A percentile compares a stretch with the other conserved stretches of the same genome.
Evolutionary conservation across 2,113 vertebrate genomes (phyloP).

Genomic region (Scortum barcoo): DNA sequence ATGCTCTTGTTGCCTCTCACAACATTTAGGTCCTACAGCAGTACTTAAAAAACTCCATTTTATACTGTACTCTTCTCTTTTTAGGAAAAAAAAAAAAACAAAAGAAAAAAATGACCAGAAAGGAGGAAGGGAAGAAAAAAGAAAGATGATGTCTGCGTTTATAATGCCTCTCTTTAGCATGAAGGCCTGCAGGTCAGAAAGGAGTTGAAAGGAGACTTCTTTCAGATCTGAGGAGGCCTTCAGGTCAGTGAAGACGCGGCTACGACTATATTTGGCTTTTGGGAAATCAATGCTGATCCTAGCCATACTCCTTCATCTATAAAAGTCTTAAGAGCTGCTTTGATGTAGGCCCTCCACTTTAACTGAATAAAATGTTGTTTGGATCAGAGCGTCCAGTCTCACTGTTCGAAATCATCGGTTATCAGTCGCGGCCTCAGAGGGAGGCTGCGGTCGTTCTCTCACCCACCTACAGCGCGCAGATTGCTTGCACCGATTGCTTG

Average conservation of each 20-base stretch:
- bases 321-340: constrained; percentile 34
- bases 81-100: background rate
- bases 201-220: constrained; percentile 2
- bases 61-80: background rate
- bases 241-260: constrained; percentile 23
- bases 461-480: background rate
- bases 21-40: constrained; percentile 14
- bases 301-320: constrained; percentile 38
- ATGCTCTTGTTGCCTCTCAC: constrained; percentile 17
- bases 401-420: constrained; percentile 1
- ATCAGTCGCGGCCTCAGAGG: background rate
- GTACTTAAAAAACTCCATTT: constrained; percentile 33
- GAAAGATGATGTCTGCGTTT: background rate
- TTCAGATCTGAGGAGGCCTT: constrained; percentile 9
- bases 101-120: background rate
- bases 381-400: constrained; percentile 10
- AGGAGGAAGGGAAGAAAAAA: background rate
- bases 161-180: background rate
- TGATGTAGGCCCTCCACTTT: constrained; percentile 40
- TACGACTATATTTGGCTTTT: constrained; percentile 47
- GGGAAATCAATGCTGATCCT: constrained; percentile 56
- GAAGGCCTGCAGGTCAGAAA: constrained; percentile 5
- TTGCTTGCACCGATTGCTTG: background rate
- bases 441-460: background rate
- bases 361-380: constrained; percentile 20